Evolutionary conservation across 2,797 vertebrate genomes (phyloP).

Genomic region (Vespertilio murinus): DNA sequence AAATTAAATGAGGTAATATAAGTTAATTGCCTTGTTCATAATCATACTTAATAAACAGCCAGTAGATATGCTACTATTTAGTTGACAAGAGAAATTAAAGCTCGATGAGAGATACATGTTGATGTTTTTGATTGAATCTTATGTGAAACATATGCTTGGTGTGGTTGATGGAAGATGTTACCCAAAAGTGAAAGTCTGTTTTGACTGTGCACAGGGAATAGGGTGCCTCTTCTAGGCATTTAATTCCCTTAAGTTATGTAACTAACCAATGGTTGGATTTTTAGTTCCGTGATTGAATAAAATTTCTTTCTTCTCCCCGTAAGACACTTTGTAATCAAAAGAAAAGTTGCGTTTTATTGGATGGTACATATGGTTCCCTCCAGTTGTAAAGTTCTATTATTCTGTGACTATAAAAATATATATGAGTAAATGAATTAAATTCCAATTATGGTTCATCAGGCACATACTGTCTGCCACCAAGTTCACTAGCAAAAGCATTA

Average conservation of each 20-base stretch:
- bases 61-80: background rate
- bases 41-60: background rate
- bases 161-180: background rate
- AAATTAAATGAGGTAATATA: background rate
- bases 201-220: background rate
- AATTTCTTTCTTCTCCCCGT: background rate
- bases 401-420: background rate
- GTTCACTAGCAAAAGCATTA: background rate
- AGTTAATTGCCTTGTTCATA: background rate
- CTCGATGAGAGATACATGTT: background rate
- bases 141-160: background rate
- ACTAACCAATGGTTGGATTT: background rate
- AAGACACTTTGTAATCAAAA: background rate
- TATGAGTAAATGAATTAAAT: background rate
- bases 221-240: background rate
- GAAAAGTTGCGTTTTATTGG: constrained; percentile 27
- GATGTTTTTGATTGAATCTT: background rate
- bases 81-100: constrained; percentile 25
- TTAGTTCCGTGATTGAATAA: background rate
- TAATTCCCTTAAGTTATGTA: background rate
- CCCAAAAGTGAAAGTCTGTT: background rate
- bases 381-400: background rate
- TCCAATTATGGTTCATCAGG: background rate
- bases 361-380: background rate
- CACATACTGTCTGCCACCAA: background rate